phyloP scores from a whole-genome alignment of 2,888 invertebrate genomes.

The Torymus aiolomorphi region DNA sequence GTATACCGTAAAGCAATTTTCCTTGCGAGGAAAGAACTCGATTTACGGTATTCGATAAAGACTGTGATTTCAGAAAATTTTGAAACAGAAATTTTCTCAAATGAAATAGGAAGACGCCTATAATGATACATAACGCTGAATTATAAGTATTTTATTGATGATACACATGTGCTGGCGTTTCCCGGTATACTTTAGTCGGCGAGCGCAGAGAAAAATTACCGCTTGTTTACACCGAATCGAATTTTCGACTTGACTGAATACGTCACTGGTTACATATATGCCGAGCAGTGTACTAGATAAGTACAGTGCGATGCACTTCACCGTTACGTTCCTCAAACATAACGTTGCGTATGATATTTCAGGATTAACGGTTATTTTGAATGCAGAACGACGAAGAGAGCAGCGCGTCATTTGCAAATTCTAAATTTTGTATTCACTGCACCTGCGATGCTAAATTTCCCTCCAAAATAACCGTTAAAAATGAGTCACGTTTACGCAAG shows the following conservation, averaged over 20 bases:
- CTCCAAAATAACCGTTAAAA: no score
- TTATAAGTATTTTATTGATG: slow-evolving; percentile 28
- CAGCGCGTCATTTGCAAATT: not conserved
- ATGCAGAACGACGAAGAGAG: not conserved
- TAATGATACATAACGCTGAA: slow-evolving; percentile 13
- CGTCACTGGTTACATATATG: slow-evolving; percentile 11
- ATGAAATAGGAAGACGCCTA: slow-evolving; percentile 21
- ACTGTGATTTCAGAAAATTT: not conserved
- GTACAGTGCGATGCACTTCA: slow-evolving; percentile 21
- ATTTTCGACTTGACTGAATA: slow-evolving; percentile 40
- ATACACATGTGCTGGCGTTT: slow-evolving; percentile 8
- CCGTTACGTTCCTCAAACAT: slow-evolving; percentile 42
- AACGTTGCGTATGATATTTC: slow-evolving; percentile 17
- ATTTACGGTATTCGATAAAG: not conserved
- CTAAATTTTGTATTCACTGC: not conserved
- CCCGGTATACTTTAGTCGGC: slow-evolving; percentile 1
- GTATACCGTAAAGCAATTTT: no score
- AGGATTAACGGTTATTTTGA: slow-evolving; percentile 16
- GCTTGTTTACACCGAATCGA: slow-evolving; percentile 29
- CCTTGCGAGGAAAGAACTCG: no score
- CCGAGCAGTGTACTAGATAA: slow-evolving; percentile 19
- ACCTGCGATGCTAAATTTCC: no score
- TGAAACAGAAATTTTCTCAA: not conserved
- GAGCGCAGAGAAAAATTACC: slow-evolving; percentile 8
- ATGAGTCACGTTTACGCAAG: no score